These are phyloP conservation scores for Xylophagus ater DNA, from an alignment of 2,888 invertebrate species.

Conservation along the genomic window DNA sequence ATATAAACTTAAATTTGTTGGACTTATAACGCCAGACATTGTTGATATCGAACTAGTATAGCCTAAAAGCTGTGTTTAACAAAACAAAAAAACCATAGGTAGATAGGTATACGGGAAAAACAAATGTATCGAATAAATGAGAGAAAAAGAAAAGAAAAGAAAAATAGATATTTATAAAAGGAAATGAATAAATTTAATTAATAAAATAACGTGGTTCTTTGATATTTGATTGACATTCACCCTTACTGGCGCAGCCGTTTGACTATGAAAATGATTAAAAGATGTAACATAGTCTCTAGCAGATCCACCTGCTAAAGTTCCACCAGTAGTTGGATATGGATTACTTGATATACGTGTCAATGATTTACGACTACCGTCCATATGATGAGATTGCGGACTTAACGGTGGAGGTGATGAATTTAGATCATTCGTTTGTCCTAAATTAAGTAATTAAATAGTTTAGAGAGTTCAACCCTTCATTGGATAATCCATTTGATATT, in stretches of 20 bases:
- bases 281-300: conserved; percentile 56
- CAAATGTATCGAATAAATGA: not conserved
- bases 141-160: not conserved
- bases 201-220: too few relatives aligned
- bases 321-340: conserved; percentile 42
- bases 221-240: not conserved
- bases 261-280: conserved; percentile 89
- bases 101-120: not conserved
- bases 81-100: conserved; percentile 7
- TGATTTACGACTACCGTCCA: conserved; percentile 25
- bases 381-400: conserved; percentile 24
- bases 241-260: conserved; percentile 51
- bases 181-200: too few relatives aligned
- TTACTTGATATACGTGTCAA: conserved; percentile 37
- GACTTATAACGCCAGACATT: conserved; percentile 78
- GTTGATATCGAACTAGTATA: conserved; percentile 75
- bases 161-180: not conserved
- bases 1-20: conserved; percentile 76
- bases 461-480: too few relatives aligned
- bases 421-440: conserved; percentile 14
- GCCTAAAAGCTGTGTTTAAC: conserved; percentile 67
- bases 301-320: too few relatives aligned
- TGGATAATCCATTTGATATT: not conserved
- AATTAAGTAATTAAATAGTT: too few relatives aligned
- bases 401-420: conserved; percentile 25